phyloP scores from a whole-genome alignment of 2,888 invertebrate genomes.

The Anaspis maculata region DNA sequence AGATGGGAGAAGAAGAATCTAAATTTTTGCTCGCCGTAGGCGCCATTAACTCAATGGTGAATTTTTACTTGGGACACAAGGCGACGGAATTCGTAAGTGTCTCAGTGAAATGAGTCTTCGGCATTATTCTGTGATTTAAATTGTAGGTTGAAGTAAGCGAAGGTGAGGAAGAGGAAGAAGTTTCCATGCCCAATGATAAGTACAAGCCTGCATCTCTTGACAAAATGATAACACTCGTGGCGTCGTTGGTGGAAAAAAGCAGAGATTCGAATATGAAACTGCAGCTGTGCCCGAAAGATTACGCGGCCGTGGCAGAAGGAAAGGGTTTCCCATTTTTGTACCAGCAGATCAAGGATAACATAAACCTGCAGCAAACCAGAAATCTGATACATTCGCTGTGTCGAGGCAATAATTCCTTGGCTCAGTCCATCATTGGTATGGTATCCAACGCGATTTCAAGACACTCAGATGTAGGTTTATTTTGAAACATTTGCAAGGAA shows the following conservation, averaged over 20 bases:
- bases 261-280: conserved; percentile 68
- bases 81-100: conserved; percentile 58
- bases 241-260: conserved; percentile 81
- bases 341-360: conserved; percentile 89
- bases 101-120: not conserved
- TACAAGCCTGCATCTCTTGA: conserved; percentile 85
- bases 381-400: conserved; percentile 87
- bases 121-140: not conserved
- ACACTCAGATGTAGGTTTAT: conserved; percentile 66
- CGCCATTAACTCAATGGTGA: conserved; percentile 83
- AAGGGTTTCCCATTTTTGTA: conserved; percentile 91
- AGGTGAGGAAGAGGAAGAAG: conserved; percentile 60
- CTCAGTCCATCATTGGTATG: conserved; percentile 82
- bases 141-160: conserved; percentile 56
- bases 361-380: conserved; percentile 85
- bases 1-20: conserved; percentile 91
- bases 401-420: conserved; percentile 83
- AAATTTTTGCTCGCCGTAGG: conserved; percentile 79
- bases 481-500: not conserved
- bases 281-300: conserved; percentile 68
- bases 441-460: conserved; percentile 86
- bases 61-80: conserved; percentile 86
- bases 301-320: conserved; percentile 74
- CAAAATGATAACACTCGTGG: conserved; percentile 90
- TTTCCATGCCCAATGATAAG: conserved; percentile 61